Evolutionary conservation across 1,140 invertebrate genomes (phyloP), one percentile per base, ranked within the genome.

Genomic region (Pissodes strobi): DNA sequence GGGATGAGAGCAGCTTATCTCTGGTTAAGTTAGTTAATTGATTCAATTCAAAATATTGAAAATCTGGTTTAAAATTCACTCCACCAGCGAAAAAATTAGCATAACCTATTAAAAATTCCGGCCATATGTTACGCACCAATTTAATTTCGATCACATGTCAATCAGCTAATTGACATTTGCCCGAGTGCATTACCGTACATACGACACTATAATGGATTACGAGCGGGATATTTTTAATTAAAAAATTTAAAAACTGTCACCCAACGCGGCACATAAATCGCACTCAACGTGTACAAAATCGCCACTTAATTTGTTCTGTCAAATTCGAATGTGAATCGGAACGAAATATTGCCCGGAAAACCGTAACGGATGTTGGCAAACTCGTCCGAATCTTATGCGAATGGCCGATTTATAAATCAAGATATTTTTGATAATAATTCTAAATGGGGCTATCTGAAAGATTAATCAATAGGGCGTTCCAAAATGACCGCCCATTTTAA

Each of bases 291-390:
- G 30, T 38, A 30, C 51, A 30, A 53, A 53, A 53, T 53, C 51
- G 51, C 51, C 51, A 53, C 51, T 53, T 30, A 53, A 53, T 53
- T 53, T 53, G 30, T 53, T 8, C 27, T 53, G 51, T 53, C 51
- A 53, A 53, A 53, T 53, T 53, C 34, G 38, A 53, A 37, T 19
- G 51, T 23, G 27, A 15, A 37, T 18, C 17, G 21, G 53, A 38
- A 43, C 38, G 38, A 56, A 21, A 41, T 43, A 43, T 56, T 19
- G 53, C 53, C 23, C 25, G 53, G 15, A 49, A 45, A n/a, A n/a
- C n/a, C n/a, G n/a, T n/a, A n/a, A n/a, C n/a, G n/a, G n/a, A n/a
- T n/a, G n/a, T n/a, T n/a, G n/a, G n/a, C n/a, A n/a, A n/a, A n/a
- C n/a, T n/a, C n/a, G n/a, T n/a, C n/a, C n/a, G n/a, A n/a, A n/a